phyloP scores from a whole-genome alignment of 92 coral and sea anemone species.

The Pocillopora grandis region DNA sequence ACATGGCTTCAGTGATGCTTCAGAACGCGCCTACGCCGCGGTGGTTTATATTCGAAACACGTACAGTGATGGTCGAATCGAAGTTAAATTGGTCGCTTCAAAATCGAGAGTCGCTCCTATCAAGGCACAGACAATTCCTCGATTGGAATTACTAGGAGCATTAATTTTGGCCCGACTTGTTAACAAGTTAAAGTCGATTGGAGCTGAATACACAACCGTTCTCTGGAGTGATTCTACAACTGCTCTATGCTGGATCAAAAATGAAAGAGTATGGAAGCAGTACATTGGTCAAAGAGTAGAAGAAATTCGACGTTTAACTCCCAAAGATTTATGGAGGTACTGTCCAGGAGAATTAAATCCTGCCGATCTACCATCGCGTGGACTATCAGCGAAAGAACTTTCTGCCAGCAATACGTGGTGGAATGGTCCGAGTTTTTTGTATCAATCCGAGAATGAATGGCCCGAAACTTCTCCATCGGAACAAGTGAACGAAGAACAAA shows the following conservation, averaged over 20 bases:
- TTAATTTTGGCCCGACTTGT: conserved; percentile 54
- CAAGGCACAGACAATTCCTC: conserved; percentile 62
- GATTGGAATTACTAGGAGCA: conserved; percentile 63
- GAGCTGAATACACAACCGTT: not conserved
- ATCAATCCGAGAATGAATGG: conserved; percentile 16
- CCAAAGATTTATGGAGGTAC: conserved; percentile 5
- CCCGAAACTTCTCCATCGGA: conserved; percentile 4
- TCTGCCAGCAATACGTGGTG: conserved; percentile 36
- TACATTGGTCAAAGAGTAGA: conserved; percentile 31
- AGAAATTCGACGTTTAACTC: conserved; percentile 21
- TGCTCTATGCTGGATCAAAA: not conserved
- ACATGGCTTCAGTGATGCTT: conserved; percentile 23
- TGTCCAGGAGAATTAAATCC: conserved; percentile 26
- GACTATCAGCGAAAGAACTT: conserved; percentile 47
- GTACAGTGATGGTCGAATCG: conserved; percentile 1
- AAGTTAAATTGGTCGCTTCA: conserved; percentile 46
- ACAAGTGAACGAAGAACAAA: conserved; percentile 3
- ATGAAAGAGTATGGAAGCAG: conserved; percentile 34
- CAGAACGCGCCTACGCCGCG: conserved; percentile 2
- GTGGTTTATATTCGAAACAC: not conserved
- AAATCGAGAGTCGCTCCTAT: conserved; percentile 69
- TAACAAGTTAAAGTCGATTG: conserved; percentile 19
- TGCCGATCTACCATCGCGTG: conserved; percentile 31
- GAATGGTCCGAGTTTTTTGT: conserved; percentile 32
- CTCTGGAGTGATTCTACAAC: conserved; percentile 38